phyloP scores from a whole-genome alignment of 2,113 vertebrate species.

The Clarias macrocephalus region DNA sequence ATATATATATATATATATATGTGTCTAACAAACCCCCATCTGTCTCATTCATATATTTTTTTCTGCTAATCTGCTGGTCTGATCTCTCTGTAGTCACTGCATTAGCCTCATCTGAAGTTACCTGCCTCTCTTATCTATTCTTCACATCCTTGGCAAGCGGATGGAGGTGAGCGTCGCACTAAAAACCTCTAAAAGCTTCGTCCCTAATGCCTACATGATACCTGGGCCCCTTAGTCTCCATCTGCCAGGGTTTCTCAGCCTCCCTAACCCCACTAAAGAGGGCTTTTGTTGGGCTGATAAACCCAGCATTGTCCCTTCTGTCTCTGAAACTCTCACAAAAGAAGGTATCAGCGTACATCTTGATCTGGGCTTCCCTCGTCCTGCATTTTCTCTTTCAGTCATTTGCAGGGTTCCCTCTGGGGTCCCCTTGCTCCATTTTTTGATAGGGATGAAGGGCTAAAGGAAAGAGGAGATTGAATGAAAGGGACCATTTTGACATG shows the following conservation, averaged over 20 bases:
- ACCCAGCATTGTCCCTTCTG: conserved; percentile 47
- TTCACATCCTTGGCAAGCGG: conserved; percentile 42
- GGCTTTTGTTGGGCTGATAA: conserved; percentile 55
- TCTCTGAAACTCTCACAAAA: conserved; percentile 40
- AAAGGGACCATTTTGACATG: neutral
- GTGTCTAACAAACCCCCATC: conserved; percentile 18
- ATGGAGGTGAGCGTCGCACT: conserved; percentile 44
- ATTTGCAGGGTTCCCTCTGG: conserved; percentile 23
- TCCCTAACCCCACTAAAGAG: conserved; percentile 48
- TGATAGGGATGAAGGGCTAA: neutral
- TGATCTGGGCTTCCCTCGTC: conserved; percentile 21
- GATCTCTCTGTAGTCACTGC: conserved; percentile 48
- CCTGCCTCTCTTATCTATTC: conserved; percentile 44
- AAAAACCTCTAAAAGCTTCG: conserved; percentile 49
- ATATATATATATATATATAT: neutral
- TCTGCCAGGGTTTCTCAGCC: conserved; percentile 54
- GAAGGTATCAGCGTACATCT: conserved; percentile 47
- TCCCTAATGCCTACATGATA: conserved; percentile 45
- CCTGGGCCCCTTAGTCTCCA: conserved; percentile 52
- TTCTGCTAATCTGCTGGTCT: conserved; percentile 35
- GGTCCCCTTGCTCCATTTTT: neutral
- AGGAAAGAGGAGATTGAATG: conserved; percentile 1
- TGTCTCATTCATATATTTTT: conserved; percentile 44
- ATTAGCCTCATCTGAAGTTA: conserved; percentile 53
- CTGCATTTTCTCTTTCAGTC: conserved; percentile 31